phyloP scores from a whole-genome alignment of 2,888 invertebrate genomes.

The Heteromyza rotundicornis region DNA sequence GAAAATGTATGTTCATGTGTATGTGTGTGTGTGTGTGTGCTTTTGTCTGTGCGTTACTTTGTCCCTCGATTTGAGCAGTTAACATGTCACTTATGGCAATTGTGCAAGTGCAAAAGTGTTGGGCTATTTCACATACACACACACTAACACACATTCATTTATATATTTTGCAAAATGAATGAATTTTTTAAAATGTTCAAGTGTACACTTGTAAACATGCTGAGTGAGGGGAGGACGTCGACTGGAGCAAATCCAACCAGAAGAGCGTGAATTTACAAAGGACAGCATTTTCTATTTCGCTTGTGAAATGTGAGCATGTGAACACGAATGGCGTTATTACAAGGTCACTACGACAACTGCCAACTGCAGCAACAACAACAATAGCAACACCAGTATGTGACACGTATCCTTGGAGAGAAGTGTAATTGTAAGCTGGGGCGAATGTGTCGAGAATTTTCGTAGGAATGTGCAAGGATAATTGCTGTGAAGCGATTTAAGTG shows the following conservation, averaged over 20 bases:
- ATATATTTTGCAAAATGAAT: conserved; percentile 6
- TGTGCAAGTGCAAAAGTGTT: conserved; percentile 11
- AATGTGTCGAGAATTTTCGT: not conserved
- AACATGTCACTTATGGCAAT: conserved; percentile 24
- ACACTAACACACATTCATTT: no score
- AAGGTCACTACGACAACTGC: not conserved
- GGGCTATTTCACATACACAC: not conserved
- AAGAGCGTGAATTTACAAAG: not conserved
- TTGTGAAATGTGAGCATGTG: not conserved
- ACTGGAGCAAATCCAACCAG: no score
- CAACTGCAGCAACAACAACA: conserved; percentile 6
- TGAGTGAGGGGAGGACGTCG: no score
- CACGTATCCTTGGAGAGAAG: not conserved
- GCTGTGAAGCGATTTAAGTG: no score
- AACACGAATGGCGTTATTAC: not conserved
- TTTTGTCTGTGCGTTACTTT: not conserved
- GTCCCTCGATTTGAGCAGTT: conserved; percentile 21
- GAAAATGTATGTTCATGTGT: not conserved
- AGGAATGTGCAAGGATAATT: no score
- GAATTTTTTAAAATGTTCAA: not conserved
- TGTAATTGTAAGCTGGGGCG: not conserved
- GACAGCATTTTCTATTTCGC: not conserved
- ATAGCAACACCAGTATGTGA: not conserved
- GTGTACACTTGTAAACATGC: not conserved
- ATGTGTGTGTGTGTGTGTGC: not conserved